A percentile compares a stretch with the other conserved stretches of the same genome.
phyloP scores from a whole-genome alignment of 2,888 invertebrate genomes.

The Azorinus chamasolen region DNA sequence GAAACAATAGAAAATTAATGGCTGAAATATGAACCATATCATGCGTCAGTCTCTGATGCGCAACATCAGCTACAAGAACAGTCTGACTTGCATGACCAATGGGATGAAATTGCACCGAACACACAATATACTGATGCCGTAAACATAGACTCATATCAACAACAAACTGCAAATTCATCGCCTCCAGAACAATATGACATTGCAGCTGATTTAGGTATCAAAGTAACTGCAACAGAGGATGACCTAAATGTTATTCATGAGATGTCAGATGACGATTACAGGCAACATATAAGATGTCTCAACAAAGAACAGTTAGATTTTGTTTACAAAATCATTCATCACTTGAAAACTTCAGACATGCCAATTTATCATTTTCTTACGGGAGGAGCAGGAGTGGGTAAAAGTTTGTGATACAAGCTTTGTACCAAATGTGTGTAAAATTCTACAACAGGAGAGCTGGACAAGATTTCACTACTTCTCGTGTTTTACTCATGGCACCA shows the following conservation, averaged over 20 bases:
- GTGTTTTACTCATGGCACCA: constrained; percentile 54
- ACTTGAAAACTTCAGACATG: constrained; percentile 37
- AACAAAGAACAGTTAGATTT: constrained; percentile 56
- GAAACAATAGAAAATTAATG: background rate
- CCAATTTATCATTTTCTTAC: constrained; percentile 57
- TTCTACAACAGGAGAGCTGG: constrained; percentile 52
- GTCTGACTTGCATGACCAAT: background rate
- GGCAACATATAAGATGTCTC: constrained; percentile 48
- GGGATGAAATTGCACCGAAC: constrained; percentile 9
- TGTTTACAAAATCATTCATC: constrained; percentile 54
- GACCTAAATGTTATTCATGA: constrained; percentile 31
- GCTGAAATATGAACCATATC: constrained; percentile 10
- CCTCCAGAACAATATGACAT: background rate
- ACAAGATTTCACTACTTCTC: constrained; percentile 27
- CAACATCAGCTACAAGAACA: constrained; percentile 1
- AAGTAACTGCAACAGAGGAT: background rate
- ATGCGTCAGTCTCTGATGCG: background rate
- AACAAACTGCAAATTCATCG: background rate
- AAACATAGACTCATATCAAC: background rate
- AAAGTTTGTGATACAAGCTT: constrained; percentile 58
- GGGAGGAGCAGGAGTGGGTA: constrained; percentile 68
- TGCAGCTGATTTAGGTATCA: background rate
- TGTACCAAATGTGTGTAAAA: constrained; percentile 58
- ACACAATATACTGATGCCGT: constrained; percentile 2
- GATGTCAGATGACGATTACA: constrained; percentile 54